Percentiles rank a stretch among this genome's conserved stretches.
Evolutionary conservation across 2,113 vertebrate genomes (phyloP).

Genomic region (Entelurus aequoreus): DNA sequence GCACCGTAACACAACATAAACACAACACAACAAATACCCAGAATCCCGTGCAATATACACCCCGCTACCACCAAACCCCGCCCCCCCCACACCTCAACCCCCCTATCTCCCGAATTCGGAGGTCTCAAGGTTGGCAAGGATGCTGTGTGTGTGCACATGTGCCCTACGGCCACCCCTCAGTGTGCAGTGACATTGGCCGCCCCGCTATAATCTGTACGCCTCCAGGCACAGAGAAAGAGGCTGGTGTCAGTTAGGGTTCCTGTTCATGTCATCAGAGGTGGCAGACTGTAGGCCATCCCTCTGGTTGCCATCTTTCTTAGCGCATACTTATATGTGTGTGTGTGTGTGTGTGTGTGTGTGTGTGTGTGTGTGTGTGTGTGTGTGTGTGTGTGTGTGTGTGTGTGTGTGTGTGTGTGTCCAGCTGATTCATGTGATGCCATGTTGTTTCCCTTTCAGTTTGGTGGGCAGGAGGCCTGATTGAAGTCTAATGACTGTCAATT

Average conservation of each 20-base stretch:
- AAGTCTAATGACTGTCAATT: conserved; percentile 51
- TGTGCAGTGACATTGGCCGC: conserved; percentile 43
- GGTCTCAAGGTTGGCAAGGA: too few species aligned
- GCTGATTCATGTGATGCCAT: conserved; percentile 38
- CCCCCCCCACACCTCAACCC: too few species aligned
- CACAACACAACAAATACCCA: too few species aligned
- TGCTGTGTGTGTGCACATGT: background rate
- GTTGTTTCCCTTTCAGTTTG: conserved; percentile 35
- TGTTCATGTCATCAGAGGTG: conserved; percentile 50
- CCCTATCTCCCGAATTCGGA: too few species aligned
- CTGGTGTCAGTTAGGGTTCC: conserved; percentile 54
- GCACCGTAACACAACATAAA: too few species aligned
- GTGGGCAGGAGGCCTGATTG: conserved; percentile 31
- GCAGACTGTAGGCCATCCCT: conserved; percentile 44
- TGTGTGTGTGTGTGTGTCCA: conserved; percentile 4
- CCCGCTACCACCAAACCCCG: too few species aligned
- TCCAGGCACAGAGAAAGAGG: conserved; percentile 30
- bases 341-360: background rate
- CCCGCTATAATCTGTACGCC: conserved; percentile 35
- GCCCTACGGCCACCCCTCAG: conserved; percentile 29
- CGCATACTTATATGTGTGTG: background rate
- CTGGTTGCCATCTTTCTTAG: conserved; percentile 45
- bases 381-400: background rate
- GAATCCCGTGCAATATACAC: too few species aligned
- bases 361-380: conserved; percentile 1